These are phyloP conservation scores for Melanotaenia duboulayi DNA, from an alignment of 2,113 vertebrate genomes.

Conservation along the genomic window DNA sequence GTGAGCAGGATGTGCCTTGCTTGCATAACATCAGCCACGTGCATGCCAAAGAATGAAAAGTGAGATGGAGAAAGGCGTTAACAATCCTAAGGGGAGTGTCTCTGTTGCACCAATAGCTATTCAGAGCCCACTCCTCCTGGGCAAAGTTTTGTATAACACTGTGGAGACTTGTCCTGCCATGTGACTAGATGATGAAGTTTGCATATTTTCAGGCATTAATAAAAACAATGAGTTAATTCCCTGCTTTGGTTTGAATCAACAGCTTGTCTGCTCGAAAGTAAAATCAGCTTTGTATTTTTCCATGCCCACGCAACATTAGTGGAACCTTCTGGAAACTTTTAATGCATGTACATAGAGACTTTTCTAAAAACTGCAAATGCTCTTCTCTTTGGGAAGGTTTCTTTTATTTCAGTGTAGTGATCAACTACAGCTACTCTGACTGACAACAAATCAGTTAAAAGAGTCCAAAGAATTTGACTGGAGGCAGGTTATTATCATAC, in stretches of 20 bases:
- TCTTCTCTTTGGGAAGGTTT: too few species aligned
- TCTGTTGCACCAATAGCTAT: conserved; percentile 55
- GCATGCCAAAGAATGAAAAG: conserved; percentile 28
- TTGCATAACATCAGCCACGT: conserved; percentile 54
- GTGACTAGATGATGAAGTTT: conserved; percentile 40
- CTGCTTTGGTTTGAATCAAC: conserved; percentile 2
- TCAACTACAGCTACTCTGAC: accelerated
- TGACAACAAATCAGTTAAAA: background rate
- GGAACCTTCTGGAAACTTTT: conserved; percentile 1
- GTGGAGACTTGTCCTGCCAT: conserved; percentile 32
- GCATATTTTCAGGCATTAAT: conserved; percentile 53
- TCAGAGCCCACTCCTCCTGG: conserved; percentile 18
- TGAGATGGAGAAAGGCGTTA: conserved; percentile 26
- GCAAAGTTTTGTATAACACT: conserved; percentile 54
- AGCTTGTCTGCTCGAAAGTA: conserved; percentile 10
- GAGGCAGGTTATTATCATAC: background rate
- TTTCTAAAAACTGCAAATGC: too few species aligned
- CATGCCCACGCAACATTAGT: background rate
- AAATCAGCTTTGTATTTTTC: conserved; percentile 1
- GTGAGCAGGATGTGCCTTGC: conserved; percentile 1
- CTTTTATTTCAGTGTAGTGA: background rate
- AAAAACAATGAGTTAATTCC: conserved; percentile 57
- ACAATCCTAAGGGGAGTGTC: conserved; percentile 39
- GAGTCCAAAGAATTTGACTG: background rate
- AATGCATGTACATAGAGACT: background rate